Conservation (phyloP, 1,140 invertebrate species). For the Sipha flava region DNA sequence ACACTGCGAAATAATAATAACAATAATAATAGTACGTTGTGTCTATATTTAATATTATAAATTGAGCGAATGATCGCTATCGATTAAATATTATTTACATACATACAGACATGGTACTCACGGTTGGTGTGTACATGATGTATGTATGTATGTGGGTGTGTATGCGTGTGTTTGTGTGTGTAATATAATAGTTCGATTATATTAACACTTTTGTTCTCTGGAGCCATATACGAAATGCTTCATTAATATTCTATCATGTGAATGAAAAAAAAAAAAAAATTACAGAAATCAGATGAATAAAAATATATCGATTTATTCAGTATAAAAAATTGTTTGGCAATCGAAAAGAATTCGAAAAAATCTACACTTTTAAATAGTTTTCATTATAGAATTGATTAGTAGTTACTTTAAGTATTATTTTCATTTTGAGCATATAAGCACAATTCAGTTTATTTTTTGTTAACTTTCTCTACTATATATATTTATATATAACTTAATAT, state of each 20-base stretch:
- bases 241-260: background rate
- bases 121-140: too few species aligned
- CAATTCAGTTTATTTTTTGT: background rate
- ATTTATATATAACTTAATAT: background rate
- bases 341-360: too few species aligned
- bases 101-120: background rate
- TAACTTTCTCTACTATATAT: background rate
- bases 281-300: background rate
- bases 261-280: background rate
- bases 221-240: constrained; percentile 5
- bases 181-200: background rate
- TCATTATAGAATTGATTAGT: background rate
- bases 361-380: background rate
- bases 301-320: background rate
- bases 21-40: background rate
- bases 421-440: constrained; percentile 13
- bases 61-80: background rate
- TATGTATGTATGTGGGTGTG: too few species aligned
- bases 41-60: background rate
- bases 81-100: background rate
- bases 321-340: constrained; percentile 14
- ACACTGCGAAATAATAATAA: background rate
- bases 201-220: background rate
- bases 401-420: background rate
- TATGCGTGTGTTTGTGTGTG: background rate